phyloP scores from a whole-genome alignment of 2,113 vertebrate genomes.

The Neodon shergylaensis region DNA sequence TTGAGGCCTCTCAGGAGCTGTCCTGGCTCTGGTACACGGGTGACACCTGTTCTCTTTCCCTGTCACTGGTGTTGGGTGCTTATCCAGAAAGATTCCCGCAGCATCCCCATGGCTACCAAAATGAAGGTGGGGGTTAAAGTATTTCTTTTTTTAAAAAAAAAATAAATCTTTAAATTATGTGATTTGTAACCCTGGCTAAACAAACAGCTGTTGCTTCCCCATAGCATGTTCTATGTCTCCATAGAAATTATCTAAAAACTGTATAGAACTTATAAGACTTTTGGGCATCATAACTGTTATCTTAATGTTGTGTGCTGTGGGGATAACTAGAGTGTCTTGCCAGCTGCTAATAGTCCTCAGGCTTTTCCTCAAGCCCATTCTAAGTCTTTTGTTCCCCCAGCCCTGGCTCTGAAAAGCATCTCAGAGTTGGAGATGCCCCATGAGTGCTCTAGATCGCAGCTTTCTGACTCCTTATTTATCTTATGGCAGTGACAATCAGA shows the following conservation, averaged over 20 bases:
- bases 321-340: neutral
- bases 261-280: neutral
- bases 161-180: neutral
- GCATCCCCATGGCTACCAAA: neutral
- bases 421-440: neutral
- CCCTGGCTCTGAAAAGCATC: neutral
- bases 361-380: neutral
- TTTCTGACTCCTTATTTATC: neutral
- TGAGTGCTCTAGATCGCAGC: too few relatives aligned
- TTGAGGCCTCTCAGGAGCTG: too few relatives aligned
- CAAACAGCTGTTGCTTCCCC: neutral
- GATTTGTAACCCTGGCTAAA: neutral
- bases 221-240: neutral
- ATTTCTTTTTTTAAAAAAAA: neutral
- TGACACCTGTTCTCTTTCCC: neutral
- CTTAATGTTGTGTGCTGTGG: neutral
- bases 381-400: neutral
- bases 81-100: neutral
- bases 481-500: neutral
- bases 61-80: neutral
- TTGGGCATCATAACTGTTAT: neutral
- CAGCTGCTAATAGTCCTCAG: neutral
- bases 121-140: neutral
- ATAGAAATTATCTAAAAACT: neutral
- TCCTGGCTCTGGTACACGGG: neutral